Conservation (phyloP, 2,797 vertebrate genomes). For the Cossypha dichroa region DNA sequence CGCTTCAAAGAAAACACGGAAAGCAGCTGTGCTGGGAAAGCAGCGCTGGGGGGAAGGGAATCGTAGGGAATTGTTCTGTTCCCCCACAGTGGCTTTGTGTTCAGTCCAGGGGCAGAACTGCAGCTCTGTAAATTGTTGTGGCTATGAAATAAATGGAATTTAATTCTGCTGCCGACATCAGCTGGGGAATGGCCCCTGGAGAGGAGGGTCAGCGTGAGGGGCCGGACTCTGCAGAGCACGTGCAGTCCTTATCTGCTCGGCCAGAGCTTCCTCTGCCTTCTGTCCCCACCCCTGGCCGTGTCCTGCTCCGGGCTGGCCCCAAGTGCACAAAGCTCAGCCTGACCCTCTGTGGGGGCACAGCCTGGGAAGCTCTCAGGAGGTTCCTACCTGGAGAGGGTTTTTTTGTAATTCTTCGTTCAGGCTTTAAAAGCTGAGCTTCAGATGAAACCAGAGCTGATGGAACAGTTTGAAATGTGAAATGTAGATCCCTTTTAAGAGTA, state of each 20-base stretch:
- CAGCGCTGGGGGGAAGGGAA: rapidly evolving
- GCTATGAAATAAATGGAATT: neutral
- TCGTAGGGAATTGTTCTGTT: neutral
- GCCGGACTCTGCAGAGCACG: rapidly evolving
- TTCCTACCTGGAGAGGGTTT: rapidly evolving
- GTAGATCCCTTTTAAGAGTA: neutral
- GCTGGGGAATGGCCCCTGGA: neutral
- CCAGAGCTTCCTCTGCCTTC: neutral
- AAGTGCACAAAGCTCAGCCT: rapidly evolving
- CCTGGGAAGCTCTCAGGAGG: neutral
- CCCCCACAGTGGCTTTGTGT: neutral
- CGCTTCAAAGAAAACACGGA: neutral
- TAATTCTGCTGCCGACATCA: neutral
- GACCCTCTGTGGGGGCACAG: neutral
- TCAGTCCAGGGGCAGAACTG: neutral
- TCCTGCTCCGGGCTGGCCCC: neutral
- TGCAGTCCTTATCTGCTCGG: neutral
- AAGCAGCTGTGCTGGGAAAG: neutral
- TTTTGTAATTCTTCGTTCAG: neutral
- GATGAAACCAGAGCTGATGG: rapidly evolving
- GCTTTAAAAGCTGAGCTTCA: neutral
- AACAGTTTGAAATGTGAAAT: neutral
- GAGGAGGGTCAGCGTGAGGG: neutral
- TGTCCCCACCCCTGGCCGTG: neutral
- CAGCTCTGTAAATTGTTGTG: neutral